Evolutionary conservation across 2,797 vertebrate genomes (phyloP), one percentile per base, ranked within the genome.

Genomic region (Macrochelys suwanniensis): DNA sequence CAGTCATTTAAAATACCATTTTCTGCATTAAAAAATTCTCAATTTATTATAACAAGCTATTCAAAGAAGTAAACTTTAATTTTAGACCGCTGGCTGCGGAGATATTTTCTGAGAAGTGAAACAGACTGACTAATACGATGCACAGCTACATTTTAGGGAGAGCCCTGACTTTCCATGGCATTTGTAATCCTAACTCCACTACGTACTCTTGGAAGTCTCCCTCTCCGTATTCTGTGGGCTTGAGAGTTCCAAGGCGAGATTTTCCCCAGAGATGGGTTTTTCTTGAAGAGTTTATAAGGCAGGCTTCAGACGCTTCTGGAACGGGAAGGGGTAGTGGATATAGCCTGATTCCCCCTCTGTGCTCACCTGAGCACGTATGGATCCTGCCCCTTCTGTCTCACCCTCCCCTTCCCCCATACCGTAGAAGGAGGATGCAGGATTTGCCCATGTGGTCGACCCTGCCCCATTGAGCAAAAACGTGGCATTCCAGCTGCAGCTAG

Each of bases 281-380:
- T 11, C 33, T 3, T 1, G 13, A 65, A 76, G 54, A 49, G 31
- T 68, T 7, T 1, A 6, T 26, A 37, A 33, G 78, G 83, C 13
- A n/a, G 6, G 79, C 3, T 57, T 2, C 8, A 4, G 82, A 25
- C 6, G 76, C 2, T 59, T 78, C 45, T 59, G 50, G 76, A 21
- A 68, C n/a, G 33, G 71, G 54, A 31, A 61, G 5, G 82, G 6
- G 25, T 23, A 0, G 3, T 0, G 1, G 53, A n/a, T 3, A 1
- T 0, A 11, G 53, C 45, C 15, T 26, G 61, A 74, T 51, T 50
- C 82, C 1, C n/a, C 5, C 33, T 7, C 45, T 8, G 11, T 4
- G 11, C 0, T 2, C 1, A 31, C 42, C n/a, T 3, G 77, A 56
- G 15, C 6, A 6, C 13, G 6, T 84, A 89, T 91, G 93, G 89